phyloP scores from a whole-genome alignment of 1,140 invertebrate species.

The Sweltsa coloradensis region DNA sequence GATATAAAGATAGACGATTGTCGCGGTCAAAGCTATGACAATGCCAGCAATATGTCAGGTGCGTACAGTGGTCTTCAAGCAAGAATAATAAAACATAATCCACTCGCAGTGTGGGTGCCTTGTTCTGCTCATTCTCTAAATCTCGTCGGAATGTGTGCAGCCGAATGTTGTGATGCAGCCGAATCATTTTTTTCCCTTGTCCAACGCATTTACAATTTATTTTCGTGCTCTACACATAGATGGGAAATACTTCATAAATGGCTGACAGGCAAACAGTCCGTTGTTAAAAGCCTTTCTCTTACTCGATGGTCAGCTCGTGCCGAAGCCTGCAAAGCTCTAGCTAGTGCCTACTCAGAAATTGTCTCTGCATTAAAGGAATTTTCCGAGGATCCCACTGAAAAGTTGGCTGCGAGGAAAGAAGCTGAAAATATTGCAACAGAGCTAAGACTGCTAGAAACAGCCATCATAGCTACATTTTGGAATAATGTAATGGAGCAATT shows the following conservation, averaged over 20 bases:
- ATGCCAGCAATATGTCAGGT: conserved; percentile 26
- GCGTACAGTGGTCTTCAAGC: conserved; percentile 22
- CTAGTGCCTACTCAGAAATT: too few species aligned
- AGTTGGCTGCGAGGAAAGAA: too few species aligned
- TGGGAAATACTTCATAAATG: conserved; percentile 14
- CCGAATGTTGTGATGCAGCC: conserved; percentile 5
- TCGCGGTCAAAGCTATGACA: conserved; percentile 26
- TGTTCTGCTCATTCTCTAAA: conserved; percentile 15
- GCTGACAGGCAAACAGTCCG: too few species aligned
- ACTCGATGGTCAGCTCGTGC: too few species aligned
- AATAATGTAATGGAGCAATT: too few species aligned
- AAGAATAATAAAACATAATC: conserved; percentile 15
- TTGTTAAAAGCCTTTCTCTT: too few species aligned
- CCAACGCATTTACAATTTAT: conserved; percentile 22
- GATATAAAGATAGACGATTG: conserved; percentile 21
- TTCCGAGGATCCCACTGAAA: too few species aligned
- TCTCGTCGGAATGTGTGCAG: conserved; percentile 12
- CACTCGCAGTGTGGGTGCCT: conserved; percentile 11
- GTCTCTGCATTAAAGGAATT: too few species aligned
- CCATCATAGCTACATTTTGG: too few species aligned
- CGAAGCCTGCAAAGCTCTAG: too few species aligned
- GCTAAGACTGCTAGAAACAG: too few species aligned
- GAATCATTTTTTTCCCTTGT: conserved; percentile 20
- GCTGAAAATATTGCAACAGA: too few species aligned
- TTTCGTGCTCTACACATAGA: conserved; percentile 21